Percentiles rank a stretch among this genome's conserved stretches.
These are phyloP conservation scores for Montipora capitata DNA, from an alignment of 92 coral and sea anemone species.

Conservation along the genomic window DNA sequence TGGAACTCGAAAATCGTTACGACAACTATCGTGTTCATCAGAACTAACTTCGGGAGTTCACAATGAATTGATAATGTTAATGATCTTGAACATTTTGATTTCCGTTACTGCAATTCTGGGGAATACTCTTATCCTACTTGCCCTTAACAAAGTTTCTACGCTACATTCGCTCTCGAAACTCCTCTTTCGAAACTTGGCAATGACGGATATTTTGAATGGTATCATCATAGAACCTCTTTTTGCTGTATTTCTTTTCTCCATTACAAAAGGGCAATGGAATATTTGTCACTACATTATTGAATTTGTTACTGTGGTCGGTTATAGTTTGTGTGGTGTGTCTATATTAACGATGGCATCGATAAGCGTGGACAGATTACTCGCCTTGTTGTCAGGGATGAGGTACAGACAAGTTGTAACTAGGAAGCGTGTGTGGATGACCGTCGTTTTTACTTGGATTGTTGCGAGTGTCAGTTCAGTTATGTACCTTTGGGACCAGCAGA, in stretches of 20 bases:
- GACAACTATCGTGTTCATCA: not conserved
- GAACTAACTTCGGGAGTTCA: not conserved
- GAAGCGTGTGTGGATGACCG: not conserved
- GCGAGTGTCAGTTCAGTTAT: not conserved
- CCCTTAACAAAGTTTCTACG: conserved; percentile 9
- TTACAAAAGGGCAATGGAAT: not conserved
- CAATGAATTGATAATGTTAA: no score
- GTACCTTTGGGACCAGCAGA: not conserved
- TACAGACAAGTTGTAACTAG: not conserved
- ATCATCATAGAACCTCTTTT: not conserved
- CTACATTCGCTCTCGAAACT: conserved; percentile 8
- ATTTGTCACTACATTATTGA: not conserved
- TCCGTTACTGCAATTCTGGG: conserved; percentile 8
- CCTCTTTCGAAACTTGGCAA: conserved; percentile 6
- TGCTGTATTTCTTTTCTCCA: not conserved
- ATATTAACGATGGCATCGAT: not conserved
- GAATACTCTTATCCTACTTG: not conserved
- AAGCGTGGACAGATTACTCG: not conserved
- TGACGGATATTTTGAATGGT: conserved; percentile 4
- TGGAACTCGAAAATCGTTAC: not conserved
- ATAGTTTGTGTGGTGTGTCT: not conserved
- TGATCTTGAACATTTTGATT: not conserved
- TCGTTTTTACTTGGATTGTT: not conserved
- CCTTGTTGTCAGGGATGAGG: not conserved
- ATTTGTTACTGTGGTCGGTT: no score